A percentile compares a stretch with the other conserved stretches of the same genome.
Evolutionary conservation across 2,888 invertebrate species (phyloP).

Genomic region (Trissoscelio sp.): DNA sequence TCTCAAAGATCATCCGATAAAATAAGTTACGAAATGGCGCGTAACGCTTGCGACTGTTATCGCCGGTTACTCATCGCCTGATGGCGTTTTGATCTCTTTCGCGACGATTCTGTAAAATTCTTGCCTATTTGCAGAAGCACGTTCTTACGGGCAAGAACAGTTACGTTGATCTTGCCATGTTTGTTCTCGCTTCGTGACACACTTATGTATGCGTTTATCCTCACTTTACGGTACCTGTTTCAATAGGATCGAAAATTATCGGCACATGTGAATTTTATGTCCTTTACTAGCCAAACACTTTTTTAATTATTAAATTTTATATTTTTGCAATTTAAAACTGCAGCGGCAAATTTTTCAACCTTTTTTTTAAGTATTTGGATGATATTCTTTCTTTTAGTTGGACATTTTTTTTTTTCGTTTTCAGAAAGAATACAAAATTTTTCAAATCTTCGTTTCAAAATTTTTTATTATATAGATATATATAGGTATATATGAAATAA

Average conservation of each 20-base stretch:
- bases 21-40: slow-evolving; percentile 27
- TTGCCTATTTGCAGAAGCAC: slow-evolving; percentile 67
- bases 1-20: slow-evolving; percentile 8
- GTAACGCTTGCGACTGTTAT: slow-evolving; percentile 11
- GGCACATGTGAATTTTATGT: slow-evolving; percentile 45
- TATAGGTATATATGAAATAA: too few species aligned
- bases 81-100: slow-evolving; percentile 57
- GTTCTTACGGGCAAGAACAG: slow-evolving; percentile 71
- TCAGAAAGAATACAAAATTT: too few species aligned
- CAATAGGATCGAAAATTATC: slow-evolving; percentile 69
- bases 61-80: slow-evolving; percentile 37
- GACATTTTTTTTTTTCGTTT: too few species aligned
- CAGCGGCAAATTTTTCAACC: too few species aligned
- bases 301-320: neutral
- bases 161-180: slow-evolving; percentile 72
- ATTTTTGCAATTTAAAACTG: too few species aligned
- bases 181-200: slow-evolving; percentile 72
- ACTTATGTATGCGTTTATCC: slow-evolving; percentile 70
- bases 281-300: slow-evolving; percentile 14
- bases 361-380: too few species aligned
- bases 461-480: too few species aligned
- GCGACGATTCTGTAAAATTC: slow-evolving; percentile 64
- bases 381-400: too few species aligned
- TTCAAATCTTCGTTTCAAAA: too few species aligned
- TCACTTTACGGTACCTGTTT: slow-evolving; percentile 71